phyloP scores from a whole-genome alignment of 2,113 vertebrate genomes.

The Gnathonemus echidnorhynchus region DNA sequence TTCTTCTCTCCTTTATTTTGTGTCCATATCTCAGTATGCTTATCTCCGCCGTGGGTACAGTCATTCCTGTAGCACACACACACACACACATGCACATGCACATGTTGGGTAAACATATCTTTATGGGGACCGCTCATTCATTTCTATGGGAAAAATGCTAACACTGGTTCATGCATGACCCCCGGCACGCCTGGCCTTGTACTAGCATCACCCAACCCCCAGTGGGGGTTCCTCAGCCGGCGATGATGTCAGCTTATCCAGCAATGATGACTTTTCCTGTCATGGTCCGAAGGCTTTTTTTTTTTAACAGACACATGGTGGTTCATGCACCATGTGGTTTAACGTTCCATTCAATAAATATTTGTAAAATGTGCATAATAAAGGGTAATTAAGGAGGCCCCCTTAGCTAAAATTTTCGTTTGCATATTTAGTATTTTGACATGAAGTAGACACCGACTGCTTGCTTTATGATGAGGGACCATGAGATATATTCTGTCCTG shows the following conservation, averaged over 20 bases:
- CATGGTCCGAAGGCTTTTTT: not conserved
- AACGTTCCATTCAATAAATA: not conserved
- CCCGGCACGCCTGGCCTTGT: not conserved
- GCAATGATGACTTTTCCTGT: constrained; percentile 6
- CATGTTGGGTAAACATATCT: not conserved
- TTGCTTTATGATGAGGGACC: not conserved
- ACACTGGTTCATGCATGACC: not conserved
- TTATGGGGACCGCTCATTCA: too few species aligned
- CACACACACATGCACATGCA: not conserved
- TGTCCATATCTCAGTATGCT: not conserved
- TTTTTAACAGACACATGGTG: not conserved
- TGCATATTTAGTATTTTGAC: not conserved
- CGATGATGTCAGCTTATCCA: not conserved
- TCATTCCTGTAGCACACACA: not conserved
- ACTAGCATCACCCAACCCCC: not conserved
- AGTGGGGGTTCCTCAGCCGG: too few species aligned
- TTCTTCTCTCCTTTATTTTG: not conserved
- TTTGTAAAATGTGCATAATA: not conserved
- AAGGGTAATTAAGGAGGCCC: not conserved
- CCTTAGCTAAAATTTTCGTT: not conserved
- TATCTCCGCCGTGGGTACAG: not conserved
- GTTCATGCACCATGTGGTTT: not conserved
- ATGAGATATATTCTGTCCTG: not conserved
- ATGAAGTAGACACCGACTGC: not conserved
- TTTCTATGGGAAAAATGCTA: too few species aligned